These are phyloP conservation scores for Erebia ligea DNA, from an alignment of 2,888 invertebrate genomes.

Conservation along the genomic window DNA sequence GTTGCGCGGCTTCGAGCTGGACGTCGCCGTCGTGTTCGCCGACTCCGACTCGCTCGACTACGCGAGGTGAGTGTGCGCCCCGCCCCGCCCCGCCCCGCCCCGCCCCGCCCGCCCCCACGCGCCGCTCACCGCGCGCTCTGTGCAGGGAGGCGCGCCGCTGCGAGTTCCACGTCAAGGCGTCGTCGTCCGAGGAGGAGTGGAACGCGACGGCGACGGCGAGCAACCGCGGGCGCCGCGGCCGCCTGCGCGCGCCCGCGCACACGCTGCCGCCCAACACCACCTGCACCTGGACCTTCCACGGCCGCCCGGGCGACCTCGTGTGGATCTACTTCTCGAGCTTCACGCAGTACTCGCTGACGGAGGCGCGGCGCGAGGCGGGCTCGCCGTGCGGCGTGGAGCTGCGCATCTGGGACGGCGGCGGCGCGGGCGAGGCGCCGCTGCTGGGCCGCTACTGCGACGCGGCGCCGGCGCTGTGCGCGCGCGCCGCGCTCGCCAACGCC, in stretches of 20 bases:
- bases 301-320: conserved; percentile 89
- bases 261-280: conserved; percentile 93
- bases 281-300: conserved; percentile 93
- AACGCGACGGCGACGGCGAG: conserved; percentile 56
- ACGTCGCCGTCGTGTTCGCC: conserved; percentile 93
- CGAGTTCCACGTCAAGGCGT: conserved; percentile 90
- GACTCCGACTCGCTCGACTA: conserved; percentile 94
- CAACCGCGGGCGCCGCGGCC: conserved; percentile 87
- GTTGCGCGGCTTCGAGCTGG: conserved; percentile 91
- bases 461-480: conserved; percentile 92
- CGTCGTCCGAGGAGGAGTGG: conserved; percentile 84
- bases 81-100: neutral
- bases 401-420: conserved; percentile 90
- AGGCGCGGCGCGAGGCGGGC: conserved; percentile 75
- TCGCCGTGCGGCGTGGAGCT: conserved; percentile 87
- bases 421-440: conserved; percentile 73
- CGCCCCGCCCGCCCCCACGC: neutral
- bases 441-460: conserved; percentile 89
- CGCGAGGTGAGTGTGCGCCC: conserved; percentile 75
- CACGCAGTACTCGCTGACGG: conserved; percentile 89
- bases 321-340: conserved; percentile 95
- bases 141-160: conserved; percentile 83
- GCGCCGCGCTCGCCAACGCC: conserved; percentile 88
- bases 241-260: conserved; percentile 90
- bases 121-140: neutral